phyloP scores from a whole-genome alignment of 2,797 vertebrate species.

The Pangasius krempfi region DNA sequence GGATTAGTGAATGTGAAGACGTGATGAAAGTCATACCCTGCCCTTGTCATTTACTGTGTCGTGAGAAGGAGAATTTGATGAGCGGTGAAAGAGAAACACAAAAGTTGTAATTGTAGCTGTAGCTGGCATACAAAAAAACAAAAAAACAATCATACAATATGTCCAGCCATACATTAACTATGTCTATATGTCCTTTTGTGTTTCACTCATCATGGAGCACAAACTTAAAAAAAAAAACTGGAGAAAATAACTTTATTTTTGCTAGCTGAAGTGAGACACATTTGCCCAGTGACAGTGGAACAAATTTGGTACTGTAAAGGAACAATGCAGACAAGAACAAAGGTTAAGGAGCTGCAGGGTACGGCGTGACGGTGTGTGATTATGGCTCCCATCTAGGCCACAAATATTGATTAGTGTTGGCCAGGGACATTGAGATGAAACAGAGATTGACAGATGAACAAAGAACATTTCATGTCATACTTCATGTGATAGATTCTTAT shows the following conservation, averaged over 20 bases:
- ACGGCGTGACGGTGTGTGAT: conserved; percentile 58
- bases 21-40: background rate
- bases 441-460: conserved; percentile 77
- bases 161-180: conserved; percentile 15
- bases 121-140: background rate
- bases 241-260: conserved; percentile 58
- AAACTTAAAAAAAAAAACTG: background rate
- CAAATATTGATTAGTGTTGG: conserved; percentile 80
- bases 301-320: conserved; percentile 62
- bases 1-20: background rate
- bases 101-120: background rate
- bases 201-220: background rate
- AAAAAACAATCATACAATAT: background rate
- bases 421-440: conserved; percentile 70
- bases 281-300: conserved; percentile 67
- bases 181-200: background rate
- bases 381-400: conserved; percentile 78
- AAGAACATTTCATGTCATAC: conserved; percentile 56
- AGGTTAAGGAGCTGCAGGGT: conserved; percentile 55
- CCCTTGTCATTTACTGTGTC: conserved; percentile 63
- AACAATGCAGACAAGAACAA: conserved; percentile 63
- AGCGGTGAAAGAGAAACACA: conserved; percentile 4
- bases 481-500: conserved; percentile 61
- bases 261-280: conserved; percentile 51
- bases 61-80: conserved; percentile 60